Evolutionary conservation across 2,888 invertebrate species (phyloP).

Genomic region (Xestia ashworthii): DNA sequence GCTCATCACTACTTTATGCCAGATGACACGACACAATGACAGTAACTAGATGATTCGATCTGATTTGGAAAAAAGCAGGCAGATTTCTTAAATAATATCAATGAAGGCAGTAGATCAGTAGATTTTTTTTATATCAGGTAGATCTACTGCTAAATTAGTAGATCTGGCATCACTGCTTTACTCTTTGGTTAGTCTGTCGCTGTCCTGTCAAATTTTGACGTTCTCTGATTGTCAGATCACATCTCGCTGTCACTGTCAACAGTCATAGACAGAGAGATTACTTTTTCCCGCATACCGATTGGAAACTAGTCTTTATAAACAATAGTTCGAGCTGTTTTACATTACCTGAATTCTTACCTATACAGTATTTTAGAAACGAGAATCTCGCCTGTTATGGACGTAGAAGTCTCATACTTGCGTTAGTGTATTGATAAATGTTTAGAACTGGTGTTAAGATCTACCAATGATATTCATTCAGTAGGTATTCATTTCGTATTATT

Average conservation of each 20-base stretch:
- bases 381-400: background rate
- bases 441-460: background rate
- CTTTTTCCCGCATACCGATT: background rate
- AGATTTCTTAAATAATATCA: no score
- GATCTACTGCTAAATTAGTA: no score
- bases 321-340: background rate
- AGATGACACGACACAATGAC: no score
- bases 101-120: no score
- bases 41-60: no score
- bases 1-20: no score
- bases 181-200: no score
- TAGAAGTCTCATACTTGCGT: background rate
- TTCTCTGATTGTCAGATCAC: background rate
- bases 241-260: background rate
- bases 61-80: no score
- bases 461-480: background rate
- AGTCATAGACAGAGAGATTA: no score
- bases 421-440: background rate
- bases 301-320: background rate
- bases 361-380: background rate
- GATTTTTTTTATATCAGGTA: no score
- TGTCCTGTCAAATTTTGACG: background rate
- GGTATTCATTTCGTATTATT: background rate
- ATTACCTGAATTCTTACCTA: background rate
- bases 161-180: no score